Evolutionary conservation across 2,113 vertebrate species (phyloP).

Genomic region (cat (Felis catus)): F.catus_Fca126_mat1.0 CM031418.1:72011001-72011500

Average conservation of each 20-base stretch:
- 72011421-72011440: background rate
- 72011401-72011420: background rate
- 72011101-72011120: background rate
- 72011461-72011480: background rate
- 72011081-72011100: background rate
- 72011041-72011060: background rate
- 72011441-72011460: background rate
- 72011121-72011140: background rate
- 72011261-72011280: background rate
- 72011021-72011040: background rate
- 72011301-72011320: background rate
- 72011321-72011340: background rate
- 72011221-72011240: background rate
- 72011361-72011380: background rate
- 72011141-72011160: background rate
- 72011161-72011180: background rate
- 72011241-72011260: background rate
- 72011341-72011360: background rate
- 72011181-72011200: background rate
- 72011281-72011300: background rate
- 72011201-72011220: background rate
- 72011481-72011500: conserved; percentile 21
- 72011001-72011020: background rate
- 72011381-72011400: background rate
- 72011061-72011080: background rate